Evolutionary conservation across 2,888 invertebrate genomes (phyloP), one percentile per base, ranked within the genome.

Genomic region (Orthosia incerta): DNA sequence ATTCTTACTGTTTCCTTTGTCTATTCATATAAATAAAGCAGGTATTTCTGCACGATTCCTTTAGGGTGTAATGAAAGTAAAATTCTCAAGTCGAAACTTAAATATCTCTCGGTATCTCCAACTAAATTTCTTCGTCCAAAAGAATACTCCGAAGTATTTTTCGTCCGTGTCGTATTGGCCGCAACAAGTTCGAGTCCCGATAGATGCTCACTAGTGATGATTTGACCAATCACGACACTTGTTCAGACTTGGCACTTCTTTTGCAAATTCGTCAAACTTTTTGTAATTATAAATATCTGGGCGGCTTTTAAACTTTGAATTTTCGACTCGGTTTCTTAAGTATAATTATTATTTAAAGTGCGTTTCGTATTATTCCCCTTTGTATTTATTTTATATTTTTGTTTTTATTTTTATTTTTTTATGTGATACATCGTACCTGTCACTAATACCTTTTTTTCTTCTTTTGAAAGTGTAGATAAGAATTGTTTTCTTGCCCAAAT

Each of bases 201-300:
- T 31, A 65, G 79, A 80, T 69, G 56, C 79, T 48, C 77, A 65
- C 62, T 76, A 80, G 74, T 69, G 62, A 81, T 92, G 89, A 93
- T 93, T 93, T 91, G 88, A 91, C 92, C 91, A 93, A 93, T 93
- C 88, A 89, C 65, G 56, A 46, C 67, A 63, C 71, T 75, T 50
- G 18, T 57, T 71, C 48, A 62, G 46, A 69, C 62, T 63, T 62
- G 16, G 51, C 63, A 67, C 9, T 79, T 74, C 74, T 76, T 76
- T 75, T 63, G 50, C 50, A 60, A 71, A 74, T 71, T 31, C 55
- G n/a, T 18, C 18, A 45, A 64, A 79, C 26, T 72, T 79, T 64
- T 75, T 55, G 57, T 68, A 64, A 71, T 78, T 83, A 80, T 76
- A 65, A 73, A 74, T 48, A 70, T 74, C 68, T 18, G 46, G 2